A percentile compares a stretch with the other conserved stretches of the same genome.
Conservation (phyloP, 1,140 invertebrate species). For the Panagrolaimus sp. region DNA sequence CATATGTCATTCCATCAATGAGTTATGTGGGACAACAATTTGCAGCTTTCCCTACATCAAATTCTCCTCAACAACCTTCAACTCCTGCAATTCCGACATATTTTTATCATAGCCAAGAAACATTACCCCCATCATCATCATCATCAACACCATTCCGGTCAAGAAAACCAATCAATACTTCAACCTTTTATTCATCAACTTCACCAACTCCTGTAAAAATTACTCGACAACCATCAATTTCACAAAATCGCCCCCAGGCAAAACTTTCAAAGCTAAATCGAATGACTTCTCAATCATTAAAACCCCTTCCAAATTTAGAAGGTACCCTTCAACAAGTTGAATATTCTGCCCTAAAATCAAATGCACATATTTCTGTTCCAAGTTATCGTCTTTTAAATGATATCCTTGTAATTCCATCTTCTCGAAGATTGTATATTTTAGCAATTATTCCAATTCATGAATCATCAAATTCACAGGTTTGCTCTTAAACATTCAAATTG, state of each 20-base stretch:
- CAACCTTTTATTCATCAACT: not conserved
- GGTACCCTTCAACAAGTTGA: slow-evolving; percentile 5
- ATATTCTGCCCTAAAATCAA: not conserved
- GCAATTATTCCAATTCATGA: slow-evolving; percentile 45
- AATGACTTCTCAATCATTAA: not conserved
- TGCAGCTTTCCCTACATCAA: not conserved
- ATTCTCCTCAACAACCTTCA: not conserved
- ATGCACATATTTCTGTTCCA: slow-evolving; percentile 30
- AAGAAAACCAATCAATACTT: not conserved
- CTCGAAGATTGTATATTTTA: slow-evolving; percentile 45
- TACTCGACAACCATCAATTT: slow-evolving; percentile 9
- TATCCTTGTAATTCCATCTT: slow-evolving; percentile 48
- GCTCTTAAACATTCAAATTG: not conserved
- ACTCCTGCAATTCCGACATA: not conserved
- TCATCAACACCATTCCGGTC: not conserved
- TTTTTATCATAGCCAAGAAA: not conserved
- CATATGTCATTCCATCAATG: not conserved
- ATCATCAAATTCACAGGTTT: slow-evolving; percentile 28
- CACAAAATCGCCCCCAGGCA: not conserved
- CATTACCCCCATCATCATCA: not conserved
- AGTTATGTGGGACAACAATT: slow-evolving; percentile 17
- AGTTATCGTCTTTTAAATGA: slow-evolving; percentile 48
- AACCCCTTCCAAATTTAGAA: not conserved
- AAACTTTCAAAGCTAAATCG: not conserved
- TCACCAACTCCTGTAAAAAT: not conserved